Percentiles rank a stretch among this genome's conserved stretches.
Evolutionary conservation across 1,140 invertebrate genomes (phyloP).

Genomic region (Drosophila athabasca): DNA sequence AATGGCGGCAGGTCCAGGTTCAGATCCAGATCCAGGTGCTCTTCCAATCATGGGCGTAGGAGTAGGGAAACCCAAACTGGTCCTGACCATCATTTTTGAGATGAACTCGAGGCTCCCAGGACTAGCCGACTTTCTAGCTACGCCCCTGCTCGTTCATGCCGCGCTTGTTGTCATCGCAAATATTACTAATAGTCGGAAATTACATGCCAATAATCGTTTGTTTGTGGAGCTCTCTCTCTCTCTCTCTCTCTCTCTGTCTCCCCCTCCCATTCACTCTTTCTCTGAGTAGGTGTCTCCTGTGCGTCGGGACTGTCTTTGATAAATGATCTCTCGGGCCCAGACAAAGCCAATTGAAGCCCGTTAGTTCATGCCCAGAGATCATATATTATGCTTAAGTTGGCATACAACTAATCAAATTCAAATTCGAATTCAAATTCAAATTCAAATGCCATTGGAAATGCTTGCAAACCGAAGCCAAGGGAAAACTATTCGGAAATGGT

Average conservation of each 20-base stretch:
- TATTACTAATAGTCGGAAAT: slow-evolving; percentile 80
- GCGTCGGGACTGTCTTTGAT: slow-evolving; percentile 48
- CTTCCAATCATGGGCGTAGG: neutral
- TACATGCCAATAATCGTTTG: slow-evolving; percentile 77
- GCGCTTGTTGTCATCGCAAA: slow-evolving; percentile 73
- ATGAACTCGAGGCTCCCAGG: neutral
- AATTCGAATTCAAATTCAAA: slow-evolving; percentile 31
- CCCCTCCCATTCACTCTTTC: neutral
- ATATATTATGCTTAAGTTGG: slow-evolving; percentile 65
- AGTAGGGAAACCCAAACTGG: too few relatives aligned
- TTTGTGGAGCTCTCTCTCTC: slow-evolving; percentile 43
- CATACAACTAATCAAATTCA: slow-evolving; percentile 67
- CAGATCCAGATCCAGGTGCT: slow-evolving; percentile 11
- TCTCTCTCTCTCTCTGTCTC: slow-evolving; percentile 3
- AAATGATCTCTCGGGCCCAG: slow-evolving; percentile 42
- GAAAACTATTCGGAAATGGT: slow-evolving; percentile 24
- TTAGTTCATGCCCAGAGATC: slow-evolving; percentile 50
- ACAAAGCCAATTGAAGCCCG: slow-evolving; percentile 24
- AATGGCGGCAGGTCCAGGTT: slow-evolving; percentile 32
- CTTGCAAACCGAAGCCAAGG: slow-evolving; percentile 28
- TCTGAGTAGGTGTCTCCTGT: slow-evolving; percentile 37
- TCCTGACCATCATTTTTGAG: too few relatives aligned
- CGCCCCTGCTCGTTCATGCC: slow-evolving; percentile 45
- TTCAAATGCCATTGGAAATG: slow-evolving; percentile 7
- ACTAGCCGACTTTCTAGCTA: neutral